Base-by-base conservation (phyloP, 2,888 invertebrate genomes). In the Nephrotoma guestfalica region DNA sequence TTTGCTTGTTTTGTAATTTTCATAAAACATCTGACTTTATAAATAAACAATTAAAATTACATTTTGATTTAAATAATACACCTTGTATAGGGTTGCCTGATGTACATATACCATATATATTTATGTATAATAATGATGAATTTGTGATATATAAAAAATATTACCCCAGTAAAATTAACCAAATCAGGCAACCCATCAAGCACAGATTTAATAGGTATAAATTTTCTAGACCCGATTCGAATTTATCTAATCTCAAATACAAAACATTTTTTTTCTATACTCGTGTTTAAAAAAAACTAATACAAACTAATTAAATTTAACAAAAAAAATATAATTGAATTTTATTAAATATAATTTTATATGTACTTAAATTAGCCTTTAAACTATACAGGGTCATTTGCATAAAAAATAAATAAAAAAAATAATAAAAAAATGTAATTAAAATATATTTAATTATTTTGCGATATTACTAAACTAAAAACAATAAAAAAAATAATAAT, bases 351-450 rank as follows among this genome's bases (percentile, higher is more conserved):
- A 84, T 84, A 86, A 86, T 86, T 86, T 43, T 43, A 15, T 43
- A 86, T 86, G 43, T 45, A 86, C 18, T 87, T 86, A 87, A 85
- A 71, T 86, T 86, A 87, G 87, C 87, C 87, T 87, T 87, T 86
- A 83, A 84, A 87, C 86, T 87, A 87, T 87, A 87, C 87, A 87
- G 87, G 87, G 87, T 87, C 85, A 43, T 85, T 86, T 83, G 86
- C 86, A 86, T 71, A 86, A 83, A 83, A 84, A 84, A 84, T 41
- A 41, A 15, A 41, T 7, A 13, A 51, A 47, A 84, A 86, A 83
- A 30, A 71, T 30, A 71, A 71, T 71, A 30, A 30, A 30, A 15
- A 51, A 51, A 51, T 51, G 51, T 51, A 51, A 71, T 71, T 1
- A 71, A 71, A 71, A 71, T 30, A 71, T 71, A 71, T 30, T 30